A percentile compares a stretch with the other conserved stretches of the same genome.
Evolutionary conservation across 2,797 vertebrate genomes (phyloP).

Genomic region (Enteromius treurensis): DNA sequence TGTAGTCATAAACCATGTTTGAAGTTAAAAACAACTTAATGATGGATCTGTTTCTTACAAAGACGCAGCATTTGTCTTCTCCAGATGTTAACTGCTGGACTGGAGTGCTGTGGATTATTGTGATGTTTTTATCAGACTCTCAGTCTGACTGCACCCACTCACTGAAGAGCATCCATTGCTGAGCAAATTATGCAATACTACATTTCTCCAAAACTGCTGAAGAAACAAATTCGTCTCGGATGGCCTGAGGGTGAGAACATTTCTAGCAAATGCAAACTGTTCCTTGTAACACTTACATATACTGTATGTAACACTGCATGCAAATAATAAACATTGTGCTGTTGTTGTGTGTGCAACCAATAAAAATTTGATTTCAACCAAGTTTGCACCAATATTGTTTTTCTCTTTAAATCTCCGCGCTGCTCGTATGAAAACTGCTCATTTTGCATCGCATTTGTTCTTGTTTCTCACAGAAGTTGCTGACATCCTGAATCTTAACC

Average conservation of each 20-base stretch:
- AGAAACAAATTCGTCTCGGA: neutral
- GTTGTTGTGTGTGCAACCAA: neutral
- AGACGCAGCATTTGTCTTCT: neutral
- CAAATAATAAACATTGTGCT: neutral
- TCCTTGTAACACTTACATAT: neutral
- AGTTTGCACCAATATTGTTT: neutral
- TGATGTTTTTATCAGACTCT: neutral
- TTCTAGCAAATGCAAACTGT: neutral
- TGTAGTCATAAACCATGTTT: too few relatives aligned
- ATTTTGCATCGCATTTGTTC: constrained; percentile 31
- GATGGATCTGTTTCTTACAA: neutral
- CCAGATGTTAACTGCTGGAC: neutral
- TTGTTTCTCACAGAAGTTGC: constrained; percentile 40
- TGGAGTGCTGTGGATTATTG: neutral
- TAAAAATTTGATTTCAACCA: neutral
- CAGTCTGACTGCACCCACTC: neutral
- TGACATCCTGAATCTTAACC: constrained; percentile 56
- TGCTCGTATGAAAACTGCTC: constrained; percentile 1
- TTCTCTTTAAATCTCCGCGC: neutral
- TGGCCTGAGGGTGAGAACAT: neutral
- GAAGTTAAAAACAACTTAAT: neutral
- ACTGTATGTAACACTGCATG: neutral
- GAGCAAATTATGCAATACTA: neutral
- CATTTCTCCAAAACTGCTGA: neutral
- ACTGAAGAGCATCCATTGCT: neutral